Evolutionary conservation across 2,888 invertebrate species (phyloP), one percentile per base, ranked within the genome.

Genomic region (Germaria angustata): DNA sequence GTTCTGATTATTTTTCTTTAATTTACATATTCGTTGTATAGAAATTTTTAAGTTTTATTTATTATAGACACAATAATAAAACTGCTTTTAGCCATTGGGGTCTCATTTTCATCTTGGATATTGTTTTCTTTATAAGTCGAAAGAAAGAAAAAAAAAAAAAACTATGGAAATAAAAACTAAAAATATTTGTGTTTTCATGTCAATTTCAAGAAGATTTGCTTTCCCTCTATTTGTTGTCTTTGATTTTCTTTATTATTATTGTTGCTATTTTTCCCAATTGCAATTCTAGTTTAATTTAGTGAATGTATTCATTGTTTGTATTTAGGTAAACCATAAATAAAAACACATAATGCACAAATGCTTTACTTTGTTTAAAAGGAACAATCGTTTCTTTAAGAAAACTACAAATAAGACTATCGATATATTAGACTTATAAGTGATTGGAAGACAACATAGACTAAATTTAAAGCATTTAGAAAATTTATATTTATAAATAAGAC

Each of bases 171-270:
- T 13, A 34, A 28, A 32, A 68, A 32, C 34, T 20, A 44, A 51
- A 53, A 44, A 7, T 78, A 78, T 71, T 55, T 78, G 53, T 78
- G 78, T 71, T 63, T 69, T 11, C 61, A 63, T 69, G 77, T 39
- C 61, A 77, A 77, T 61, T 77, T 20, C 9, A 53, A 63, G 28
- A 68, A 17, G 55, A 41, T 15, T 3, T 49, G 0, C 8, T 32
- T 46, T 41, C n/a, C n/a, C n/a, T 20, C n/a, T 46, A 15, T 0
- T 24, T 4, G n/a, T 28, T 55, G 34, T 57, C 17, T 66, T 28
- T 20, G 41, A 39, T 6, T 41, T 15, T 15, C 36, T 66, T 66
- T 49, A 20, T 34, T 55, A 51, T 41, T 11, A 34, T 61, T 41
- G 1, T 20, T n/a, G n/a, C 36, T 49, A 2, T 28, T 20, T 55